Evolutionary conservation across 2,113 vertebrate genomes (phyloP).

Genomic region (Tetrax tetrax): DNA sequence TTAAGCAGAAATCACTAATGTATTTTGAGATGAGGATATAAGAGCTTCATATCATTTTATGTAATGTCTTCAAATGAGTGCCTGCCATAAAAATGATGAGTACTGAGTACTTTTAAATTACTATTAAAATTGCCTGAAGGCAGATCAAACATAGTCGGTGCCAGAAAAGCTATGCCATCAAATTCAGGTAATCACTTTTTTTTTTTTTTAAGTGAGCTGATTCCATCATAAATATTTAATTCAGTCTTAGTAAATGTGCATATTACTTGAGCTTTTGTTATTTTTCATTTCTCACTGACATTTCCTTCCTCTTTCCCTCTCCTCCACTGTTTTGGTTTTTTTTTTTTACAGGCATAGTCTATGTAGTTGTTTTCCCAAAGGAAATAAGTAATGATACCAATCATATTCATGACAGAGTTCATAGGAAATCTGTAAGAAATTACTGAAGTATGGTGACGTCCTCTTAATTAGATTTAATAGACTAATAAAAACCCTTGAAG

Average conservation of each 20-base stretch:
- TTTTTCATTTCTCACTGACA: background rate
- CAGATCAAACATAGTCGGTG: constrained; percentile 21
- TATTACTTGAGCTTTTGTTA: background rate
- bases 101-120: constrained; percentile 55
- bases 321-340: background rate
- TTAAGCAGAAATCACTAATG: constrained; percentile 44
- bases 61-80: constrained; percentile 54
- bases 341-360: background rate
- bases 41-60: constrained; percentile 51
- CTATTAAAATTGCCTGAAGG: constrained; percentile 48
- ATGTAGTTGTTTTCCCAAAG: background rate
- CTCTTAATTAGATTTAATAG: background rate
- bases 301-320: background rate
- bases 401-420: background rate
- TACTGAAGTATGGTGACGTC: background rate
- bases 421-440: background rate
- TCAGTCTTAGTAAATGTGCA: background rate
- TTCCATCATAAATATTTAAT: constrained; percentile 57
- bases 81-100: constrained; percentile 53
- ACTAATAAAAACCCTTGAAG: background rate
- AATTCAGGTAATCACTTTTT: constrained; percentile 11
- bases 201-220: background rate
- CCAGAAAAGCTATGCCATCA: background rate
- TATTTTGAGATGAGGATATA: constrained; percentile 40
- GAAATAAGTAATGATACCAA: background rate